phyloP scores from a whole-genome alignment of 2,113 vertebrate species.

The Bufo gargarizans region DNA sequence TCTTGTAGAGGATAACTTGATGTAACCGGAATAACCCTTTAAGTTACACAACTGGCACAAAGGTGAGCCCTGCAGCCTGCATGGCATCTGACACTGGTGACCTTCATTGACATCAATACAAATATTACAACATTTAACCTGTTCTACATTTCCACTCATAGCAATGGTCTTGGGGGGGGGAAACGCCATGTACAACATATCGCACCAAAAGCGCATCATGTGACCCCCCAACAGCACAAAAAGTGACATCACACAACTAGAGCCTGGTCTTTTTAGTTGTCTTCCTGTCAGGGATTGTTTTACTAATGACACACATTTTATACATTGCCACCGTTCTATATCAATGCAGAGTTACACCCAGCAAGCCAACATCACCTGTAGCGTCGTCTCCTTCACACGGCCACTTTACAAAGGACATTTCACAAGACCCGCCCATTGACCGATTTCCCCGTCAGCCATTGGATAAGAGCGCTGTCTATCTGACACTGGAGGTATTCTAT shows the following conservation, averaged over 20 bases:
- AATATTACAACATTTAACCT: neutral
- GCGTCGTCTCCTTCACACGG: constrained; percentile 10
- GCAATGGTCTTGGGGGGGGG: too few relatives aligned
- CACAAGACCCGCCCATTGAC: neutral
- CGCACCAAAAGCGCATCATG: neutral
- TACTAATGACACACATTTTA: neutral
- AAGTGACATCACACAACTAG: too few relatives aligned
- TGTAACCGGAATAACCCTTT: too few relatives aligned
- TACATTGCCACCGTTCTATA: neutral
- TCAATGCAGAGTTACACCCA: neutral
- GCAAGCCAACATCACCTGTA: neutral
- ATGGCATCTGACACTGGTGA: neutral
- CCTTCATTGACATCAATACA: neutral
- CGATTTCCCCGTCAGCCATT: neutral
- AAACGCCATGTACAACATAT: neutral
- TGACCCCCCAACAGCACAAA: neutral
- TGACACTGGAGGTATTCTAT: neutral
- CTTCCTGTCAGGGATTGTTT: neutral
- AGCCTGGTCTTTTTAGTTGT: neutral
- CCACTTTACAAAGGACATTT: constrained; percentile 46
- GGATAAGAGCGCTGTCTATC: neutral
- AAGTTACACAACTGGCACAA: too few relatives aligned
- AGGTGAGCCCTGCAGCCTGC: neutral
- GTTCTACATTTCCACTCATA: neutral
- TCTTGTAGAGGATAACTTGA: too few relatives aligned